phyloP scores from a whole-genome alignment of 2,797 vertebrate genomes.

The Molossus molossus region DNA sequence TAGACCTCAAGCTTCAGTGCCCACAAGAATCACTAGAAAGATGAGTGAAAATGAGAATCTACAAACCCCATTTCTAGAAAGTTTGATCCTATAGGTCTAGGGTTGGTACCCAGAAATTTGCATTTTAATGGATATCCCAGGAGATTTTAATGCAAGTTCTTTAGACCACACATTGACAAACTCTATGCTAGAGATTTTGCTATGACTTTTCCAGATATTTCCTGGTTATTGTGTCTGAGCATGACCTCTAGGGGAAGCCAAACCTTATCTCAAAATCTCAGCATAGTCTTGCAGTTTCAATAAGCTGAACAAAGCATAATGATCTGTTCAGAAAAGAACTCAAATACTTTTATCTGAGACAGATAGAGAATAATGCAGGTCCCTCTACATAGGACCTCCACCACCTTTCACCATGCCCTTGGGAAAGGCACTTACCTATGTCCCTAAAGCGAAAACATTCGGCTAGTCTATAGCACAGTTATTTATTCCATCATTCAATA shows the following conservation, averaged over 20 bases:
- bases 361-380: not conserved
- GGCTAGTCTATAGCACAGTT: not conserved
- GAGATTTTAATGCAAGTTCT: constrained; percentile 22
- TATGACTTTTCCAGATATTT: constrained; percentile 26
- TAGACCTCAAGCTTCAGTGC: not conserved
- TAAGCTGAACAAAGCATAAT: not conserved
- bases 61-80: not conserved
- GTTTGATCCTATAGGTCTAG: not conserved
- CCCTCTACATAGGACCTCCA: not conserved
- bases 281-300: not conserved
- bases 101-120: not conserved
- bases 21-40: not conserved
- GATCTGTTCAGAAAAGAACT: not conserved
- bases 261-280: not conserved
- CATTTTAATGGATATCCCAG: not conserved
- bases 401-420: not conserved
- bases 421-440: not conserved
- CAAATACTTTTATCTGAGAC: not conserved
- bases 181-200: not conserved
- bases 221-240: not conserved
- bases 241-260: not conserved
- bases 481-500: not conserved
- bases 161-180: not conserved
- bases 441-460: not conserved
- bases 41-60: not conserved